Percentiles rank a stretch among this genome's conserved stretches.
phyloP scores from a whole-genome alignment of 1,140 invertebrate species.

The Drosophila quadrilineata region DNA sequence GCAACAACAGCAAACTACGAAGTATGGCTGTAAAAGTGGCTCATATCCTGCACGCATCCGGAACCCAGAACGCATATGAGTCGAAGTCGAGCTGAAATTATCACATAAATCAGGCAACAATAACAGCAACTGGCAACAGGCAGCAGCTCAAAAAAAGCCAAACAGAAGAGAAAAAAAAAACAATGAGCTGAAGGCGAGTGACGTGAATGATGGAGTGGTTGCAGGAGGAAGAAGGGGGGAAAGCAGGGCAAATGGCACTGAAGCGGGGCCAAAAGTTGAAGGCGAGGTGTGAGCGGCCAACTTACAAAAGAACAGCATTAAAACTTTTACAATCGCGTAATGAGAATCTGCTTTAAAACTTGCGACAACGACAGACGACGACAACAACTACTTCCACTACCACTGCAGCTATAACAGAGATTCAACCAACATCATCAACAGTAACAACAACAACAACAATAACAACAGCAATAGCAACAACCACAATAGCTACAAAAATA shows the following conservation, averaged over 20 bases:
- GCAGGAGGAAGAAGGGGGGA: not conserved
- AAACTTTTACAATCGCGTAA: conserved; percentile 79
- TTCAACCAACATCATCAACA: not conserved
- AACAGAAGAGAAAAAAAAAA: conserved; percentile 27
- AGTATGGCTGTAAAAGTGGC: conserved; percentile 76
- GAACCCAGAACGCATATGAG: conserved; percentile 66
- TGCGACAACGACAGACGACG: conserved; percentile 63
- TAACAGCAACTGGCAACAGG: conserved; percentile 31
- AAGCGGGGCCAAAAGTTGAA: no score
- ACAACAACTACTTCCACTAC: conserved; percentile 11
- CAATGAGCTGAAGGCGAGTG: not conserved
- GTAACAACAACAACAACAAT: not conserved
- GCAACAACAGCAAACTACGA: conserved; percentile 41
- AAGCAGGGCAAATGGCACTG: conserved; percentile 23
- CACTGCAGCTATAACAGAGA: conserved; percentile 1
- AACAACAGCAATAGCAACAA: conserved; percentile 6
- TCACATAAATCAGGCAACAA: conserved; percentile 72
- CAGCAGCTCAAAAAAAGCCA: conserved; percentile 39
- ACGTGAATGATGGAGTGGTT: not conserved
- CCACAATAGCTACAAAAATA: conserved; percentile 18
- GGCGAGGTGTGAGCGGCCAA: no score
- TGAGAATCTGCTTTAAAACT: conserved; percentile 80
- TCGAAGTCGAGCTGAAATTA: conserved; percentile 59
- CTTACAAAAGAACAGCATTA: conserved; percentile 80
- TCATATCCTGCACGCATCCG: conserved; percentile 76